Conservation (phyloP, 2,888 invertebrate species). For the Dryobotodes eremita region DNA sequence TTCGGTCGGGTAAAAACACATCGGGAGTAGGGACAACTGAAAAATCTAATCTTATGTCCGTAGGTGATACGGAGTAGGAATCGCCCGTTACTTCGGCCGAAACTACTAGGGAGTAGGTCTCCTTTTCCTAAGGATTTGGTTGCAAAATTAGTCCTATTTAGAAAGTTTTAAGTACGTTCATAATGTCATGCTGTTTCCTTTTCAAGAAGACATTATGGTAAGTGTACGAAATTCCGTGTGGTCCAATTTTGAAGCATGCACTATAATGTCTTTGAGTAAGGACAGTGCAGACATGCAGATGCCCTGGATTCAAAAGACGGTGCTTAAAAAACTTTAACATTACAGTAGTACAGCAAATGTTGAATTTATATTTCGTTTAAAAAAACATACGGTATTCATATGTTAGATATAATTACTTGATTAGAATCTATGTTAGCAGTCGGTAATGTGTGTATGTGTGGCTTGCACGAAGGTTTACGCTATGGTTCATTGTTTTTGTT, state of each 20-base stretch:
- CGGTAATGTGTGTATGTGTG: slow-evolving; percentile 14
- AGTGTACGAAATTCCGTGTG: too few species aligned
- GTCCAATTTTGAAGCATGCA: background rate
- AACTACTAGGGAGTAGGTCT: too few species aligned
- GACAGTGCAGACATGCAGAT: background rate
- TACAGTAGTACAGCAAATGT: background rate
- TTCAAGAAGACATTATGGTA: too few species aligned
- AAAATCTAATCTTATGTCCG: too few species aligned
- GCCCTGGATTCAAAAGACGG: background rate
- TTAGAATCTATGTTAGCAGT: slow-evolving; percentile 6
- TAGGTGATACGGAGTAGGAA: too few species aligned
- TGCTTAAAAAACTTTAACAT: background rate
- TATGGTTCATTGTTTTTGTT: slow-evolving; percentile 43
- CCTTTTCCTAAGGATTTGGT: background rate
- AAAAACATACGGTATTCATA: background rate
- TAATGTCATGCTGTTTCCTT: background rate
- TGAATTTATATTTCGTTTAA: background rate
- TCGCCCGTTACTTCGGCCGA: too few species aligned
- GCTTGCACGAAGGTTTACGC: slow-evolving; percentile 28
- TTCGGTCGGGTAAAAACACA: too few species aligned
- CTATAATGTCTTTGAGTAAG: background rate
- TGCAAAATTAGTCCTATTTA: background rate
- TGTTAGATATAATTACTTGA: background rate
- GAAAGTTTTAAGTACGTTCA: background rate
- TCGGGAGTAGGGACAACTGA: too few species aligned